phyloP scores from a whole-genome alignment of 1,140 invertebrate genomes.

The Saccostrea cuccullata region DNA sequence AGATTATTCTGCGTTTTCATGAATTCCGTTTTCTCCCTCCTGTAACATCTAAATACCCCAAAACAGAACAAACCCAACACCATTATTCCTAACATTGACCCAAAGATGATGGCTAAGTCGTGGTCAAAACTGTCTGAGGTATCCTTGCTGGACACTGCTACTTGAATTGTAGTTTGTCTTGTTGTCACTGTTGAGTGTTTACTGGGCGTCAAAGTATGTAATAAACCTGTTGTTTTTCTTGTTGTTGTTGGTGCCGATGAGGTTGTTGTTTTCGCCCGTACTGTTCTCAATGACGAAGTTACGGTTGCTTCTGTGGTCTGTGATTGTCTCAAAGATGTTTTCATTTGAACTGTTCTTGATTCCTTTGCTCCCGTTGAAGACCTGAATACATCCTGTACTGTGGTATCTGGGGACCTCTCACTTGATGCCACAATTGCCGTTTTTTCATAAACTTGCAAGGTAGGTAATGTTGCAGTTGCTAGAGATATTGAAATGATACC shows the following conservation, averaged over 20 bases:
- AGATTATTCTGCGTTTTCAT: background rate
- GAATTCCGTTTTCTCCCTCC: background rate
- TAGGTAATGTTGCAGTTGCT: too few relatives aligned
- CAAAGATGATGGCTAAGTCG: slow-evolving; percentile 12
- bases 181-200: background rate
- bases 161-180: background rate
- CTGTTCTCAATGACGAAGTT: background rate
- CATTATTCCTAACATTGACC: slow-evolving; percentile 10
- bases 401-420: too few relatives aligned
- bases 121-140: background rate
- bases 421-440: too few relatives aligned
- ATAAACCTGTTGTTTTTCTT: background rate
- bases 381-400: too few relatives aligned
- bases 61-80: background rate
- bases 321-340: background rate
- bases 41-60: slow-evolving; percentile 20
- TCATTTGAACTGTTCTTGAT: background rate
- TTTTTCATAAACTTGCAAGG: too few relatives aligned
- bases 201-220: background rate
- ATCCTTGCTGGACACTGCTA: background rate
- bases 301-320: background rate
- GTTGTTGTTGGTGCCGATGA: background rate
- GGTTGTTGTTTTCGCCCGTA: background rate
- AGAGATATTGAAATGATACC: too few relatives aligned
- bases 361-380: too few relatives aligned